These are phyloP conservation scores for Brachyistius frenatus DNA, from an alignment of 2,113 vertebrate species.

Conservation along the genomic window DNA sequence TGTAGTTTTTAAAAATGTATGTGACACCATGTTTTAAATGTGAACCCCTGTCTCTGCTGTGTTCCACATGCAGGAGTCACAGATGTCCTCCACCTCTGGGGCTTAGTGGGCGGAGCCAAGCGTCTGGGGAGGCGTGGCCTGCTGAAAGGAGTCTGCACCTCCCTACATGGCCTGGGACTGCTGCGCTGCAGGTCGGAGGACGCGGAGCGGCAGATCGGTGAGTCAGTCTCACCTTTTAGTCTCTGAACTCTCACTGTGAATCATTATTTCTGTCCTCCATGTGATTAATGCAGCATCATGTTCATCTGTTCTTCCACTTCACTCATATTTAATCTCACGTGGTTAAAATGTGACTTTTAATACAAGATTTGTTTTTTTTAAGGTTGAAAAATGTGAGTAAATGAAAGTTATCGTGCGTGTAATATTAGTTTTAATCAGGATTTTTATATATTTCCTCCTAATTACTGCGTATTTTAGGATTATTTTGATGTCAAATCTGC, in stretches of 20 bases:
- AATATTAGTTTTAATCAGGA: not conserved
- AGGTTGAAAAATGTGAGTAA: not conserved
- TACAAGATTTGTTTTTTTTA: not conserved
- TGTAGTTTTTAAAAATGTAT: not conserved
- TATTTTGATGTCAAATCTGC: too few species aligned
- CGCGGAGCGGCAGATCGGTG: conserved; percentile 49
- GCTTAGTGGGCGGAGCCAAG: conserved; percentile 13
- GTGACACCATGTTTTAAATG: too few species aligned
- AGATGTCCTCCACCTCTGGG: not conserved
- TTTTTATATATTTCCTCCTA: too few species aligned
- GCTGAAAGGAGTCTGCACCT: conserved; percentile 18
- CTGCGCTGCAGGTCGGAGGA: conserved; percentile 1
- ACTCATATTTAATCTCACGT: too few species aligned
- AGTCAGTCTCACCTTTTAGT: conserved; percentile 26
- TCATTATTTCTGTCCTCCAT: too few species aligned
- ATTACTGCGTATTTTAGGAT: too few species aligned
- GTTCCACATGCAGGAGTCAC: not conserved
- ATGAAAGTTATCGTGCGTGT: not conserved
- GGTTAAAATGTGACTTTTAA: not conserved
- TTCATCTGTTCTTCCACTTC: too few species aligned
- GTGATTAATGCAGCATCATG: too few species aligned
- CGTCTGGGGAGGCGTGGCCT: conserved; percentile 27
- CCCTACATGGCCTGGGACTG: conserved; percentile 53
- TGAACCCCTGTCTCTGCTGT: too few species aligned
- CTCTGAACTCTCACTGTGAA: too few species aligned